A percentile compares a stretch with the other conserved stretches of the same genome.
Conservation (phyloP, 2,888 invertebrate genomes). For the Phengaris alcon region DNA sequence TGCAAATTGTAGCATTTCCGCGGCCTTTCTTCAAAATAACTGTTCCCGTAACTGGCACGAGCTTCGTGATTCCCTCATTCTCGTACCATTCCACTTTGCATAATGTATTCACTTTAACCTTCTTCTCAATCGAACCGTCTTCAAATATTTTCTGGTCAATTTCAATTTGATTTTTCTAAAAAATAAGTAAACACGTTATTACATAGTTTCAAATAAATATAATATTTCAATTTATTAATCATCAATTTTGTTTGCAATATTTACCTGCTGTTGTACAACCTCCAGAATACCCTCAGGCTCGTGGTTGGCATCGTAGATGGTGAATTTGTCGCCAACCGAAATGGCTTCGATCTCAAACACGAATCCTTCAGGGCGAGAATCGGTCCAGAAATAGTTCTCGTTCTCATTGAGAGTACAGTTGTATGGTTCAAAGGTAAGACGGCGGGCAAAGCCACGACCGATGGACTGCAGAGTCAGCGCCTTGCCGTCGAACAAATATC, state of each 20-base stretch:
- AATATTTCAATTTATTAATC: background rate
- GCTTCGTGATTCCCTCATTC: constrained; percentile 79
- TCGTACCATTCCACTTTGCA: constrained; percentile 86
- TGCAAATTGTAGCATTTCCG: constrained; percentile 73
- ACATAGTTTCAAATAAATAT: background rate
- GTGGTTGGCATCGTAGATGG: constrained; percentile 83
- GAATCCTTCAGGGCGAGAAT: constrained; percentile 85
- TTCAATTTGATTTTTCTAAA: constrained; percentile 73
- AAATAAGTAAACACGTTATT: constrained; percentile 32
- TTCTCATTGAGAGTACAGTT: constrained; percentile 82
- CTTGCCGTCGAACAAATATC: constrained; percentile 82
- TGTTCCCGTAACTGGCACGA: constrained; percentile 79
- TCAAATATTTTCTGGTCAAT: constrained; percentile 66
- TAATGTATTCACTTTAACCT: constrained; percentile 79
- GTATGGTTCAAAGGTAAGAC: constrained; percentile 85
- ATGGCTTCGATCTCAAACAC: constrained; percentile 85
- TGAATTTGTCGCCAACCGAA: constrained; percentile 84
- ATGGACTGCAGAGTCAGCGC: constrained; percentile 83
- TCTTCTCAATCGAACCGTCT: constrained; percentile 79
- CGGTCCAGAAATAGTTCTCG: constrained; percentile 88
- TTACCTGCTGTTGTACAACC: constrained; percentile 83
- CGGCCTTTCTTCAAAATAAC: constrained; percentile 77
- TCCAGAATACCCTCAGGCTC: constrained; percentile 84
- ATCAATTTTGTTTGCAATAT: background rate
- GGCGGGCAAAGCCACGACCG: constrained; percentile 86